Evolutionary conservation across 2,113 vertebrate genomes (phyloP).

Genomic region (Nothobranchius furzeri): DNA sequence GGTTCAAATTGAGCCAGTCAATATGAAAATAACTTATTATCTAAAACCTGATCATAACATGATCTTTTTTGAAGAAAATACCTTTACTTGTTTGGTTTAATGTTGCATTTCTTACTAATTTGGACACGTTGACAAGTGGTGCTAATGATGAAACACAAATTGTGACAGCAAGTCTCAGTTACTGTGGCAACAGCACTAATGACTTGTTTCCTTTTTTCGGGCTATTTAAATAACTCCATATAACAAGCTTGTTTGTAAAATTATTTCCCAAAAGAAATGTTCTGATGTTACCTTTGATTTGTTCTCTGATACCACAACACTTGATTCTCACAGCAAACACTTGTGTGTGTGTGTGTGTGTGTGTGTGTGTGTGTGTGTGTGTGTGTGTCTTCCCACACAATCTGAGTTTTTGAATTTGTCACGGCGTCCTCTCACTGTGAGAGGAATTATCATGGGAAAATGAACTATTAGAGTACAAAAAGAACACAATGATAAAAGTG

Average conservation of each 20-base stretch:
- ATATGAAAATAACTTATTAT: constrained; percentile 6
- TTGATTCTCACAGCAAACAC: constrained; percentile 11
- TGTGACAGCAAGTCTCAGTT: constrained; percentile 7
- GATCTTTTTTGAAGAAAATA: neutral
- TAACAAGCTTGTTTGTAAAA: constrained; percentile 17
- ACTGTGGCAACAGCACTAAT: constrained; percentile 27
- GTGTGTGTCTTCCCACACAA: constrained; percentile 6
- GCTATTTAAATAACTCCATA: constrained; percentile 17
- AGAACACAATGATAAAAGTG: neutral
- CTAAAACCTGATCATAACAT: constrained; percentile 8
- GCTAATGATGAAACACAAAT: constrained; percentile 5
- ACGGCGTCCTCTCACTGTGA: constrained; percentile 20
- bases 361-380: neutral
- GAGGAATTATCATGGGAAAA: constrained; percentile 30
- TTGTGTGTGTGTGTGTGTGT: neutral
- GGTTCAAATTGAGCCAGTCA: neutral
- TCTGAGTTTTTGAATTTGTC: constrained; percentile 28
- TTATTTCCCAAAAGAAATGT: neutral
- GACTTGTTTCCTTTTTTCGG: neutral
- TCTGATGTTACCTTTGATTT: constrained; percentile 17
- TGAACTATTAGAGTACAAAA: constrained; percentile 6
- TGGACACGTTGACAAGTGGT: constrained; percentile 4
- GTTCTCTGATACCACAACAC: constrained; percentile 21
- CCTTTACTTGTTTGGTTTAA: neutral
- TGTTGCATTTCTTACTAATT: neutral